These are phyloP conservation scores for Turnix velox DNA, from an alignment of 2,113 vertebrate genomes.

Conservation along the genomic window DNA sequence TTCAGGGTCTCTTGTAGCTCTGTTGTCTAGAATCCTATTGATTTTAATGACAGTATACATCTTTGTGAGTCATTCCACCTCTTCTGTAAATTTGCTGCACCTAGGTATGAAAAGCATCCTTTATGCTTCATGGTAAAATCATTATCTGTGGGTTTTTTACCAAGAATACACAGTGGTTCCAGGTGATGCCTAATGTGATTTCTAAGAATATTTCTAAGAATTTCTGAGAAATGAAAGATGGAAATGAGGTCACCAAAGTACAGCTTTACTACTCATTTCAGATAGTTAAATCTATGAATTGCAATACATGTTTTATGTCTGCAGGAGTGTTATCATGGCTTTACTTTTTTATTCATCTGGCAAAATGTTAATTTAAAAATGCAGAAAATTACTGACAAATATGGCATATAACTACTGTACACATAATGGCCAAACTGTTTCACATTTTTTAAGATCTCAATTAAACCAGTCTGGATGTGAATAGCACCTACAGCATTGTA, in stretches of 20 bases:
- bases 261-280: not conserved
- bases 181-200: not conserved
- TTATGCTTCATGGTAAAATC: not conserved
- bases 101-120: not conserved
- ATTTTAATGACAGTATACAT: not conserved
- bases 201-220: too few relatives aligned
- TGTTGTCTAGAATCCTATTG: not conserved
- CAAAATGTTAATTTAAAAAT: not conserved
- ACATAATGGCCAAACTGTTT: not conserved
- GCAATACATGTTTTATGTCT: not conserved
- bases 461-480: not conserved
- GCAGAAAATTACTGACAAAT: not conserved
- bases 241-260: not conserved
- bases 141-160: not conserved
- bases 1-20: not conserved
- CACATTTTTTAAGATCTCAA: not conserved
- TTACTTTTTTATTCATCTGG: not conserved
- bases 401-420: not conserved
- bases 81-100: not conserved
- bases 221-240: not conserved
- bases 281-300: not conserved
- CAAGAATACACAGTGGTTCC: not conserved
- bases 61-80: not conserved
- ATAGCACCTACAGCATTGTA: not conserved
- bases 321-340: not conserved